Percentiles rank a stretch among this genome's conserved stretches.
Conservation (phyloP, 2,888 invertebrate species). For the Tipula vernalis region DNA sequence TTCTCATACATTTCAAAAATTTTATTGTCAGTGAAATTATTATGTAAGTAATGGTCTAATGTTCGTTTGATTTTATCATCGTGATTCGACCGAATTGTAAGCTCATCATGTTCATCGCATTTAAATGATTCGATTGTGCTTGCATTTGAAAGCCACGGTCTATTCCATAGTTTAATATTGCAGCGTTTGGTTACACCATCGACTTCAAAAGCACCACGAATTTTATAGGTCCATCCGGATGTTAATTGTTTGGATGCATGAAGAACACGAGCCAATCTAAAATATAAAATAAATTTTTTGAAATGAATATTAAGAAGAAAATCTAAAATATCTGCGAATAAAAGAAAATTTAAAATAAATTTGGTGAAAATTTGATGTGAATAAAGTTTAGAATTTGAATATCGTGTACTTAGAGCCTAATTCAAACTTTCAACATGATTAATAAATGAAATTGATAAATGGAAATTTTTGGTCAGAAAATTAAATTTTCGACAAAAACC, state of each 20-base stretch:
- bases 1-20: constrained; percentile 40
- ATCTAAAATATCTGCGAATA: too few species aligned
- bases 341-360: too few species aligned
- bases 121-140: background rate
- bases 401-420: too few species aligned
- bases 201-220: background rate
- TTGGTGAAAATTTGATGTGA: too few species aligned
- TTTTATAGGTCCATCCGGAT: background rate
- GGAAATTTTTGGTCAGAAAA: too few species aligned
- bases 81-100: background rate
- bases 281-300: background rate
- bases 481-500: too few species aligned
- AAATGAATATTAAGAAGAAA: too few species aligned
- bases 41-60: background rate
- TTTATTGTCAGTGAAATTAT: constrained; percentile 28
- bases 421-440: too few species aligned
- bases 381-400: too few species aligned
- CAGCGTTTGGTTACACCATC: background rate
- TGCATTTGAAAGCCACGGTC: background rate
- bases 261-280: background rate
- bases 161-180: background rate
- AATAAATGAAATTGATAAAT: too few species aligned
- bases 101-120: background rate
- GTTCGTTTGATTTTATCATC: background rate
- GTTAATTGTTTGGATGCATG: background rate